Conservation (phyloP, 1,140 invertebrate genomes). For the Ceratina australensis region DNA sequence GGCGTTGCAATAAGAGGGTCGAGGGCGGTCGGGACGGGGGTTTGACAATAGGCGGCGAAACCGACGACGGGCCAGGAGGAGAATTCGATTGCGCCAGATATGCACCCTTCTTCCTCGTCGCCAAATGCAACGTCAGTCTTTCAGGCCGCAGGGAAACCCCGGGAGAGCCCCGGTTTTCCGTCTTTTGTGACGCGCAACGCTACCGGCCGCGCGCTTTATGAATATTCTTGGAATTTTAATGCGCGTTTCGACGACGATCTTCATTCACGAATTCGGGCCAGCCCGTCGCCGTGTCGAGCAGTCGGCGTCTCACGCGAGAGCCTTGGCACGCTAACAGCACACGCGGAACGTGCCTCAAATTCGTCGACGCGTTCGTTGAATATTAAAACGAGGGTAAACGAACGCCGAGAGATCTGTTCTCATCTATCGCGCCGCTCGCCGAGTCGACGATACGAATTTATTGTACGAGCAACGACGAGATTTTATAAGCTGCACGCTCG, state of each 20-base stretch:
- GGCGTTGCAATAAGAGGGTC: constrained; percentile 27
- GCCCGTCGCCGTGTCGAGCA: neutral
- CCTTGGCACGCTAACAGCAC: constrained; percentile 25
- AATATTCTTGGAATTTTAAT: constrained; percentile 48
- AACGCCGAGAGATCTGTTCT: neutral
- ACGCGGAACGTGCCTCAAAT: constrained; percentile 31
- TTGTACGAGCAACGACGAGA: neutral
- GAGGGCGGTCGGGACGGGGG: neutral
- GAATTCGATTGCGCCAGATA: constrained; percentile 46
- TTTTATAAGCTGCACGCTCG: no score
- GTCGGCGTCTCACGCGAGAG: neutral
- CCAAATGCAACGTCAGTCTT: constrained; percentile 48
- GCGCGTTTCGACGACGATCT: constrained; percentile 31
- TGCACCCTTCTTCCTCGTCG: neutral
- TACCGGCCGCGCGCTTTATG: constrained; percentile 7
- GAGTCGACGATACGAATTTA: neutral
- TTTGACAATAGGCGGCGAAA: constrained; percentile 38
- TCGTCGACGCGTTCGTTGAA: constrained; percentile 18
- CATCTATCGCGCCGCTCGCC: neutral
- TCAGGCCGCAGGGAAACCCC: constrained; percentile 31
- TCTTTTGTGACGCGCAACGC: constrained; percentile 17
- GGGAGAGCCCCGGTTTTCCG: neutral
- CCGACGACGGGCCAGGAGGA: constrained; percentile 39
- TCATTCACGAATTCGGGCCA: constrained; percentile 31
- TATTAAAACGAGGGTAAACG: constrained; percentile 41